Evolutionary conservation across 2,888 invertebrate genomes (phyloP).

Genomic region (Tridacna crocea): DNA sequence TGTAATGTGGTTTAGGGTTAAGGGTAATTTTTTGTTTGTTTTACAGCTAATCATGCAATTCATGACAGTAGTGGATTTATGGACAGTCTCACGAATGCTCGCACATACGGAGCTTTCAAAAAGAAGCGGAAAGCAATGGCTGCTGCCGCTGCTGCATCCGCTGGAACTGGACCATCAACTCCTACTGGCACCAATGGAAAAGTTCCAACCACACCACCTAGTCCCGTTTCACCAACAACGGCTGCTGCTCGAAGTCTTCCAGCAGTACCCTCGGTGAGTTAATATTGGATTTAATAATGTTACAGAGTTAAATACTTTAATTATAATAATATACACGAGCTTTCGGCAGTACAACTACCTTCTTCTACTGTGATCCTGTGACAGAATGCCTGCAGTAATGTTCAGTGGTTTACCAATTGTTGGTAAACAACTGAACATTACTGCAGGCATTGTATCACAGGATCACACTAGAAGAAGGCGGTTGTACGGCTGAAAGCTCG

Average conservation of each 20-base stretch:
- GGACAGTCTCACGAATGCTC: conserved; percentile 90
- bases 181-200: conserved; percentile 89
- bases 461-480: no score
- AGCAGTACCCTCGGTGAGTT: conserved; percentile 79
- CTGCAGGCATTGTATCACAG: no score
- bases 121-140: conserved; percentile 87
- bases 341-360: no score
- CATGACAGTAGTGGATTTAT: conserved; percentile 97
- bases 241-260: conserved; percentile 76
- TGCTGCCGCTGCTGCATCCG: conserved; percentile 73
- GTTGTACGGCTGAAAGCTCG: no score
- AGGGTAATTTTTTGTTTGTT: background rate
- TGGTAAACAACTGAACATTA: no score
- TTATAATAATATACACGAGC: no score
- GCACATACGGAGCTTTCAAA: conserved; percentile 87
- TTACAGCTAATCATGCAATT: conserved; percentile 83
- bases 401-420: no score
- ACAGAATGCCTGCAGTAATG: no score
- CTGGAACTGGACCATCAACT: conserved; percentile 75
- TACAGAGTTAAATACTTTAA: background rate
- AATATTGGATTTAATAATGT: background rate
- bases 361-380: no score
- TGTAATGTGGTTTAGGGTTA: no score
- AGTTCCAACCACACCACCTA: conserved; percentile 70
- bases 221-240: conserved; percentile 72